Evolutionary conservation across 2,888 invertebrate genomes (phyloP), one percentile per base, ranked within the genome.

Genomic region (Ptilodon capucinus): DNA sequence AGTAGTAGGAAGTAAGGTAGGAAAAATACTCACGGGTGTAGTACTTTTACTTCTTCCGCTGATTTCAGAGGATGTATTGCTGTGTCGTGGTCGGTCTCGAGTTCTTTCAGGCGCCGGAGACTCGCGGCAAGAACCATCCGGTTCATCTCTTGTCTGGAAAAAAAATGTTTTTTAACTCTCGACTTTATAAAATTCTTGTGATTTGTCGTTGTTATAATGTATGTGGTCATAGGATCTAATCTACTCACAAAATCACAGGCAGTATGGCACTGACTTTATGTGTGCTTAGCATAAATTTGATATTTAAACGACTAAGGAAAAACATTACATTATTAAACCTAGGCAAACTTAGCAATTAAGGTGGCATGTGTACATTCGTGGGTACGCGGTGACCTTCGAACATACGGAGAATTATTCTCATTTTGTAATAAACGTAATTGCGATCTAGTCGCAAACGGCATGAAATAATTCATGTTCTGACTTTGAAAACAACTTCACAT

Each of bases 101-200:
- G 71, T 49, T 3, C 87, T 64, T 32, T 86, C 89, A 0, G 78
- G 77, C 0, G 79, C 84, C 0, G 86, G 86, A 0, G 93, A 92
- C 35, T 92, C 93, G 5, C 94, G 92, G 16, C 95, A 94, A 0
- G 95, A 95, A 0, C 95, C 95, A 64, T 95, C 95, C 1, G 95
- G 95, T 53, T 95, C 95, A 44, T 94, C 94, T 28, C 95, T 92
- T 3, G 91, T 73, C 92, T 93, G 79, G n/a, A 28, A 28, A 11
- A 8, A 1, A 28, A 28, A 9, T 23, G 9, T 8, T 23, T 9
- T 23, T 23, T 23, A 0, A 23, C n/a, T n/a, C n/a, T n/a, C n/a
- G n/a, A n/a, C n/a, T n/a, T n/a, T n/a, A n/a, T n/a, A n/a, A n/a
- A n/a, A n/a, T n/a, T n/a, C n/a, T n/a, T n/a, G n/a, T n/a, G n/a